Conservation (phyloP, 1,140 invertebrate species). For the Drosophila simulans region DNA sequence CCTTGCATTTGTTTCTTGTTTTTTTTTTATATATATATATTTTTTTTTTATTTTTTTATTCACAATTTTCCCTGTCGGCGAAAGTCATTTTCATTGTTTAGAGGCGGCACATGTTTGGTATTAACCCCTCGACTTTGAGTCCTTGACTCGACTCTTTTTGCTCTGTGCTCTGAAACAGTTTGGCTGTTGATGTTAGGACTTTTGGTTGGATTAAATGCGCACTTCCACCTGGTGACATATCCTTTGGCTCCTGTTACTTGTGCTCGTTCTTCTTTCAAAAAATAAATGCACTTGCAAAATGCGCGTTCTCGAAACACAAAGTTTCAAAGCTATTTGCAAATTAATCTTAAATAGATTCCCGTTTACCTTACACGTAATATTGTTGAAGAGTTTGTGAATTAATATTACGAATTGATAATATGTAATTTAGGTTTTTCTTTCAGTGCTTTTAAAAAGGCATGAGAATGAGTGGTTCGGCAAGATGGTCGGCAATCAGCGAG, state of each 20-base stretch:
- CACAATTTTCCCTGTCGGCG: slow-evolving; percentile 29
- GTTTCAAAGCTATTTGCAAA: no score
- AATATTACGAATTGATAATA: no score
- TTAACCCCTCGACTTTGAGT: slow-evolving; percentile 23
- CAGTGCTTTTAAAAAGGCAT: slow-evolving; percentile 20
- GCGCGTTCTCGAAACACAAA: no score
- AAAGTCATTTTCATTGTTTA: slow-evolving; percentile 71
- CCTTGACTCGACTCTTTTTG: slow-evolving; percentile 15
- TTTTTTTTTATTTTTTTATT: not conserved
- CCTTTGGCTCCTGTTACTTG: slow-evolving; percentile 28
- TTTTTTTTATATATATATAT: not conserved
- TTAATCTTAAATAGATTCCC: no score
- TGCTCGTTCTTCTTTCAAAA: slow-evolving; percentile 12
- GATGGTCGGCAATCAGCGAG: slow-evolving; percentile 75
- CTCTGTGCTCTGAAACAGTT: slow-evolving; percentile 6
- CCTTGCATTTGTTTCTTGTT: slow-evolving; percentile 2
- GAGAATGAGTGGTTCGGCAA: slow-evolving; percentile 22
- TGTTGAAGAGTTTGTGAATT: no score
- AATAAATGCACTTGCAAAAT: slow-evolving; percentile 10
- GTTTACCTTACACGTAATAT: no score
- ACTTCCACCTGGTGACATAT: slow-evolving; percentile 79
- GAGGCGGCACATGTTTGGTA: slow-evolving; percentile 64
- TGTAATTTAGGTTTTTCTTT: not conserved
- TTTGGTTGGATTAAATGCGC: slow-evolving; percentile 79
- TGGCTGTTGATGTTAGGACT: slow-evolving; percentile 77